Percentiles rank a stretch among this genome's conserved stretches.
Evolutionary conservation across 1,140 invertebrate genomes (phyloP).

Genomic region (Cyrtorhinus lividipennis): DNA sequence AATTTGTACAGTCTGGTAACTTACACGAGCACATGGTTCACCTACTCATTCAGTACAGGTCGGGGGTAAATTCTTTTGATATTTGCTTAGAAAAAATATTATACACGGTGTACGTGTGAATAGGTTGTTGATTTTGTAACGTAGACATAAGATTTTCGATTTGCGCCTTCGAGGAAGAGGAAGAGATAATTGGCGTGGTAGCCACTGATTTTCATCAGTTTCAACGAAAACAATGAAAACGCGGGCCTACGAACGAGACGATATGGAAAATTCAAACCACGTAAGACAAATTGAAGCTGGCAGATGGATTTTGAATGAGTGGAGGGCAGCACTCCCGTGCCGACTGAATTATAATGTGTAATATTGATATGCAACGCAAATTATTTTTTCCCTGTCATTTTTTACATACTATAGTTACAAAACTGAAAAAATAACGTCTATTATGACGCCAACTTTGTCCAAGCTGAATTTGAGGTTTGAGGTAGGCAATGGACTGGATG

Average conservation of each 20-base stretch:
- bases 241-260: background rate
- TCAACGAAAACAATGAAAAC: no score
- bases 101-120: background rate
- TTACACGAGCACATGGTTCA: background rate
- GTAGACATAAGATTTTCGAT: background rate
- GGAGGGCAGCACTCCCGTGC: no score
- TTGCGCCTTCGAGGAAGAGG: background rate
- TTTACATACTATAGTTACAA: no score
- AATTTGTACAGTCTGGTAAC: background rate
- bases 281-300: background rate
- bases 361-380: no score
- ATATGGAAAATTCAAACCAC: background rate
- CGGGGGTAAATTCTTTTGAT: background rate
- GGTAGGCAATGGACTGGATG: no score
- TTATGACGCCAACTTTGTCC: no score
- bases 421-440: no score
- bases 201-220: no score
- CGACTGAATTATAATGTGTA: no score
- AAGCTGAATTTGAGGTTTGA: no score
- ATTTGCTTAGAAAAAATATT: background rate
- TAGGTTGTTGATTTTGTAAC: background rate
- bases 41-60: background rate
- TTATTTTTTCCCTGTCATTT: no score
- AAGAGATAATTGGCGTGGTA: background rate
- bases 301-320: background rate